Base-by-base conservation (phyloP, 2,797 vertebrate genomes). In the Megalops cyprinoides region DNA sequence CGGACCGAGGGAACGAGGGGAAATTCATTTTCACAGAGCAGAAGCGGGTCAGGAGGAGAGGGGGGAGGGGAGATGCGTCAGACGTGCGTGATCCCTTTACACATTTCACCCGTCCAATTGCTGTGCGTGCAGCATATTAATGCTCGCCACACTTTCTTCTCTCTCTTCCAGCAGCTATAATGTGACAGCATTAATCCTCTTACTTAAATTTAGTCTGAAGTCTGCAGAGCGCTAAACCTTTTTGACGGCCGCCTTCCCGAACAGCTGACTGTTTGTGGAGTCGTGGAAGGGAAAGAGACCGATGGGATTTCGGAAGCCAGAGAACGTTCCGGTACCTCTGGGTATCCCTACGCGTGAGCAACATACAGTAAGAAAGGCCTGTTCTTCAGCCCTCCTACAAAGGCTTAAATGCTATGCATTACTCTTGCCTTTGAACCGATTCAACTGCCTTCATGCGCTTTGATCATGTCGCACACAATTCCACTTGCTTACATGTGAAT, bases 111-210 rank as follows among this genome's bases (percentile, higher is more conserved):
- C 39, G n/a, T 15, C 42, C 60, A 67, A 12, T 77, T 77, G 55
- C 18, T 81, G 71, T 37, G 49, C 56, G 75, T 79, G 28, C n/a
- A 37, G 56, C 82, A 69, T 49, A 48, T 79, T 44, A 58, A 73
- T 46, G 77, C 48, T 80, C 69, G 7, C 56, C 49, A 25, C 28
- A 71, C 49, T 79, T 81, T 71, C 60, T 53, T 81, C 79, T 62
- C 73, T 78, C 77, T 76, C 65, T 74, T 81, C 79, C 34, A 74
- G 69, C 78, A 78, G 55, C 73, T 81, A 74, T 78, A 79, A 84
- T 65, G 78, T 79, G 77, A 85, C 82, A 81, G 80, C 42, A 80
- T 79, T 85, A 88, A 86, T 87, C 86, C 80, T 83, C 76, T 76
- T 82, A 78, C 75, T 85, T 85, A 85, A 85, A 79, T 86, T 76